Evolutionary conservation across 2,113 vertebrate genomes (phyloP).

Genomic region (Caracal caracal): DNA sequence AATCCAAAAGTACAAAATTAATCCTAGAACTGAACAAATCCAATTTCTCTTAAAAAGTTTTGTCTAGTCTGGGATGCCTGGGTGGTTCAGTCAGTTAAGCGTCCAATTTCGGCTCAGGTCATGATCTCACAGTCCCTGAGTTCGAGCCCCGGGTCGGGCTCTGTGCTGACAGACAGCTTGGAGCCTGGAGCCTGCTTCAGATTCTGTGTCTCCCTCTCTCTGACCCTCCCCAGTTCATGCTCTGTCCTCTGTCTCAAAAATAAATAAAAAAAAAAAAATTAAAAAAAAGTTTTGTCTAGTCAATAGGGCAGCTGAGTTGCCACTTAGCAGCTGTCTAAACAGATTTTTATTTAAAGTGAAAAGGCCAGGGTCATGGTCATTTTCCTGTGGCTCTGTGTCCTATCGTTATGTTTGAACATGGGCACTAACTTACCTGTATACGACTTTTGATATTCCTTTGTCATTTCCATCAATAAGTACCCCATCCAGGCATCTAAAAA

Average conservation of each 20-base stretch:
- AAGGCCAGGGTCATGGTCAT: not conserved
- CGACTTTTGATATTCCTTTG: constrained; percentile 92
- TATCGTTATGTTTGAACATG: not conserved
- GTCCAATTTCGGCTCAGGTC: no score
- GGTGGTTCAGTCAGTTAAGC: no score
- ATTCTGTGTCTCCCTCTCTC: no score
- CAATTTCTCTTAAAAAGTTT: not conserved
- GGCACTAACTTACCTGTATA: constrained; percentile 89
- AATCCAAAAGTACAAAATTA: not conserved
- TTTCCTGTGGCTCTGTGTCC: not conserved
- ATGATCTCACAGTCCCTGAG: no score
- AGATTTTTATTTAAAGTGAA: constrained; percentile 38
- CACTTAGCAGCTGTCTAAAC: not conserved
- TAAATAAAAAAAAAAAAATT: no score
- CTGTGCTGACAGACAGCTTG: no score
- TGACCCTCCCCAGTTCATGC: no score
- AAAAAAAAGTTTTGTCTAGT: not conserved
- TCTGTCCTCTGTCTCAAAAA: no score
- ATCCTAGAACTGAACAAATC: not conserved
- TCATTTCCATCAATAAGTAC: constrained; percentile 95
- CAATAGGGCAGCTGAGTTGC: not conserved
- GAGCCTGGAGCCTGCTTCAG: no score
- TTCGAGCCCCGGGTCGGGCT: no score
- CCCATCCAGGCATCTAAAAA: constrained; percentile 95
- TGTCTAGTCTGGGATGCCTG: not conserved